These are phyloP conservation scores for Limnephilus auricula DNA, from an alignment of 2,888 invertebrate genomes.

Conservation along the genomic window DNA sequence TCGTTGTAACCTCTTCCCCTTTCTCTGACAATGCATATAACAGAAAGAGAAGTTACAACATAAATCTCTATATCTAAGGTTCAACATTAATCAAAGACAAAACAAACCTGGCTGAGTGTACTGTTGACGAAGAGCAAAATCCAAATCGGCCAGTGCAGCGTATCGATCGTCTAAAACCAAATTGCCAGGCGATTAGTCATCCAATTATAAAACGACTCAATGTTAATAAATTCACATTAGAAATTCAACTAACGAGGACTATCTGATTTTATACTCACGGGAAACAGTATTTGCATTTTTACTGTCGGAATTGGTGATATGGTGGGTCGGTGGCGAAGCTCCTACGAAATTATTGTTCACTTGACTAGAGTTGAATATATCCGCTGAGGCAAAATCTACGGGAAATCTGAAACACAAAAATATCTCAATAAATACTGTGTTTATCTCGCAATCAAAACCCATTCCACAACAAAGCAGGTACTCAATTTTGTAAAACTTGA, in stretches of 20 bases:
- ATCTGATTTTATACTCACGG: conserved; percentile 55
- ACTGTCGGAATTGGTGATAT: conserved; percentile 68
- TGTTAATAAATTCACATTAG: not conserved
- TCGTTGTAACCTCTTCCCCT: not conserved
- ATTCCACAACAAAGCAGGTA: not conserved
- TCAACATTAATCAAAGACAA: not conserved
- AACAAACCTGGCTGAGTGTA: conserved; percentile 75
- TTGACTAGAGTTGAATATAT: conserved; percentile 83
- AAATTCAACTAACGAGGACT: conserved; percentile 4
- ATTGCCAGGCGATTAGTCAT: not conserved
- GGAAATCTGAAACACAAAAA: conserved; percentile 77
- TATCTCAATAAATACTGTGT: conserved; percentile 29
- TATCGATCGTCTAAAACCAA: conserved; percentile 88
- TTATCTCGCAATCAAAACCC: not conserved
- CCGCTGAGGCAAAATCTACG: conserved; percentile 85
- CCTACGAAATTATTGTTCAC: conserved; percentile 72
- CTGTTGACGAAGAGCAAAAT: conserved; percentile 83
- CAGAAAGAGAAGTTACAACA: not conserved
- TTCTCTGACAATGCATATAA: not conserved
- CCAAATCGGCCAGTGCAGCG: conserved; percentile 96
- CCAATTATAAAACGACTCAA: conserved; percentile 58
- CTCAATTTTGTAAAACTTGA: not conserved
- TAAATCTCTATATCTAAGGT: not conserved
- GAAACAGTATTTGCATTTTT: conserved; percentile 68
- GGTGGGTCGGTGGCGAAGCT: conserved; percentile 65